Conservation (phyloP, 2,113 vertebrate genomes). For the Lamprotornis superbus region DNA sequence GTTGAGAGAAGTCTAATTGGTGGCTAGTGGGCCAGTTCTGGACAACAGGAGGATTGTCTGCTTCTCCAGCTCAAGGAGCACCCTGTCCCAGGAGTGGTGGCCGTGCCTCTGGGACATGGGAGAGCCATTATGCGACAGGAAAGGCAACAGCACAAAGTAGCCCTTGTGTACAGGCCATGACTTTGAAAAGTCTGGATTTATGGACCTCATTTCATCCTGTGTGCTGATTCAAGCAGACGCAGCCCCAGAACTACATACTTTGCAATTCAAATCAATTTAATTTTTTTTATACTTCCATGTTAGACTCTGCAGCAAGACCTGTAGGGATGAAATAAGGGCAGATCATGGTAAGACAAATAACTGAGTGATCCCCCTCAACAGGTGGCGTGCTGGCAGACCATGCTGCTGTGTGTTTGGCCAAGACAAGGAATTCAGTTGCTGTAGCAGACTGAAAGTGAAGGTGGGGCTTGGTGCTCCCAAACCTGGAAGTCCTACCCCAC, state of each 20-base stretch:
- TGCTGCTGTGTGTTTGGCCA: not conserved
- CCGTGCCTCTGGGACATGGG: not conserved
- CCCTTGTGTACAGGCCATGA: not conserved
- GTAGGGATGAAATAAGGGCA: not conserved
- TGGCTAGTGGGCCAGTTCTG: not conserved
- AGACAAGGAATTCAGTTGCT: not conserved
- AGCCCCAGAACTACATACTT: not conserved
- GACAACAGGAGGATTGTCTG: not conserved
- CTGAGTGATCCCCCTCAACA: not conserved
- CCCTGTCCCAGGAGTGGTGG: not conserved
- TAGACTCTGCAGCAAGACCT: not conserved
- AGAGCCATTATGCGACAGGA: not conserved
- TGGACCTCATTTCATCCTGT: not conserved
- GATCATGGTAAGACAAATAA: not conserved
- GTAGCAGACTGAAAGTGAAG: not conserved
- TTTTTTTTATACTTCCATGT: not conserved
- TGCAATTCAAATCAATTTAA: not conserved
- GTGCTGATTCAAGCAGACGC: not conserved
- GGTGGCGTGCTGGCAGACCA: fast-evolving
- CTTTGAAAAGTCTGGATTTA: not conserved
- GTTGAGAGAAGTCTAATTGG: not conserved
- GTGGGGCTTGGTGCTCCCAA: not conserved
- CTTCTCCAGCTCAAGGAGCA: not conserved
- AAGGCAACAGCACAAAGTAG: not conserved
- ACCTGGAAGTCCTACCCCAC: not conserved